A percentile compares a stretch with the other conserved stretches of the same genome.
Evolutionary conservation across 2,797 vertebrate species (phyloP).

Genomic region (Sebastes jordani): DNA sequence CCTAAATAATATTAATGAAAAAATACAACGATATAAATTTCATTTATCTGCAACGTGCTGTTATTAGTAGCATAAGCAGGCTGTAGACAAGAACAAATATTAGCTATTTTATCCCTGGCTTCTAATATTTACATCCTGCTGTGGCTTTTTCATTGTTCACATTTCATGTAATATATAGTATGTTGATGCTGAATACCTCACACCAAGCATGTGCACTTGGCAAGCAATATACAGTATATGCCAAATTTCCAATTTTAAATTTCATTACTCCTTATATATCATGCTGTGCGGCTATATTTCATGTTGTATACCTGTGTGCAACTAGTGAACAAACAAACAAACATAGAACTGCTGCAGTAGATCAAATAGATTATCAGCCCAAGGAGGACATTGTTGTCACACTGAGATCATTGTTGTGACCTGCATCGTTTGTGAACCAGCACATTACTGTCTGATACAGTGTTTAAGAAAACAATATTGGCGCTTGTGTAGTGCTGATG

Average conservation of each 20-base stretch:
- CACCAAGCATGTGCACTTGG: background rate
- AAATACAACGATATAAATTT: background rate
- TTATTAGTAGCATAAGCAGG: background rate
- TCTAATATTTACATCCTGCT: background rate
- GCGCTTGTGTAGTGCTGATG: slow-evolving; percentile 6
- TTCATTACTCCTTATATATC: background rate
- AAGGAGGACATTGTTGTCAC: background rate
- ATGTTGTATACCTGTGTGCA: background rate
- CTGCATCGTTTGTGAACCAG: slow-evolving; percentile 2
- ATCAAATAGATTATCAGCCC: background rate
- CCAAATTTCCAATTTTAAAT: background rate
- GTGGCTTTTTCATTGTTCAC: slow-evolving; percentile 1
- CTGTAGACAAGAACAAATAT: background rate
- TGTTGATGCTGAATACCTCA: background rate
- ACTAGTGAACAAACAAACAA: background rate
- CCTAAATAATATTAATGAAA: background rate
- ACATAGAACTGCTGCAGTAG: background rate
- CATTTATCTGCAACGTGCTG: background rate
- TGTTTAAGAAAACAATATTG: slow-evolving; percentile 2
- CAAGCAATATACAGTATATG: background rate
- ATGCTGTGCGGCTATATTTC: background rate
- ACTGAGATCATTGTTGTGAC: slow-evolving; percentile 5
- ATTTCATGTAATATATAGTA: background rate
- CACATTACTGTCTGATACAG: background rate
- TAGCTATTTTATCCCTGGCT: background rate